Evolutionary conservation across 92 coral and sea anemone species (phyloP).

Genomic region (Galaxea fascicularis): DNA sequence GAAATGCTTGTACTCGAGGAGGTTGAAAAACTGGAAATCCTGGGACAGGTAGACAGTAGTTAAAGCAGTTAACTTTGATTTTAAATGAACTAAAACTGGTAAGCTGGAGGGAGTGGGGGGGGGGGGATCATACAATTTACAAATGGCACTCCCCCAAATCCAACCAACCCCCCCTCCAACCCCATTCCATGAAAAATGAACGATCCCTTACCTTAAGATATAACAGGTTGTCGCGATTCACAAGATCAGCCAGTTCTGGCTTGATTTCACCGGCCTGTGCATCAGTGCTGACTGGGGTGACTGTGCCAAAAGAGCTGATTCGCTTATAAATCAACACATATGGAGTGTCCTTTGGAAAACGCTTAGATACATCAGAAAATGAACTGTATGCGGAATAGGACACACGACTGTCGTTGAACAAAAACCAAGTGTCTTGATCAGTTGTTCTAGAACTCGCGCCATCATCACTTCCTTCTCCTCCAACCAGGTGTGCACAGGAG

Average conservation of each 20-base stretch:
- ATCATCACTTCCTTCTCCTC: background rate
- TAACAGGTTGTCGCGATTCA: conserved; percentile 77
- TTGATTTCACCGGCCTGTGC: conserved; percentile 2
- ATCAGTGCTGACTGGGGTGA: conserved; percentile 27
- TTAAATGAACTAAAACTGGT: too few species aligned
- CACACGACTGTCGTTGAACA: conserved; percentile 88
- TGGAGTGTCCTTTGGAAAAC: conserved; percentile 91
- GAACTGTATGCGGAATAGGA: conserved; percentile 76
- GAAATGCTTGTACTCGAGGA: too few species aligned
- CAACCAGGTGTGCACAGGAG: conserved; percentile 47
- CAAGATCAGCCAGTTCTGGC: conserved; percentile 68
- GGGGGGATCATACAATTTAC: too few species aligned
- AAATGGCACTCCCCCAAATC: too few species aligned
- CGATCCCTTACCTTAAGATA: conserved; percentile 84
- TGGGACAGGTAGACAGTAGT: too few species aligned
- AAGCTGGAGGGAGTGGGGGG: too few species aligned
- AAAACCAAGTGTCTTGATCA: conserved; percentile 72
- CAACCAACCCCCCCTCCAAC: too few species aligned
- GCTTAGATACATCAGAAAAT: conserved; percentile 78
- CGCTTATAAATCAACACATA: conserved; percentile 85
- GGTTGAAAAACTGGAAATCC: too few species aligned
- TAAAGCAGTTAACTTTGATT: too few species aligned
- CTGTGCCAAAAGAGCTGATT: conserved; percentile 37
- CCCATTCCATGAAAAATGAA: too few species aligned
- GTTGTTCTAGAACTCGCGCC: conserved; percentile 20